Percentiles rank a stretch among this genome's conserved stretches.
These are phyloP conservation scores for Ecdyonurus torrentis DNA, from an alignment of 2,888 invertebrate genomes.

Conservation along the genomic window DNA sequence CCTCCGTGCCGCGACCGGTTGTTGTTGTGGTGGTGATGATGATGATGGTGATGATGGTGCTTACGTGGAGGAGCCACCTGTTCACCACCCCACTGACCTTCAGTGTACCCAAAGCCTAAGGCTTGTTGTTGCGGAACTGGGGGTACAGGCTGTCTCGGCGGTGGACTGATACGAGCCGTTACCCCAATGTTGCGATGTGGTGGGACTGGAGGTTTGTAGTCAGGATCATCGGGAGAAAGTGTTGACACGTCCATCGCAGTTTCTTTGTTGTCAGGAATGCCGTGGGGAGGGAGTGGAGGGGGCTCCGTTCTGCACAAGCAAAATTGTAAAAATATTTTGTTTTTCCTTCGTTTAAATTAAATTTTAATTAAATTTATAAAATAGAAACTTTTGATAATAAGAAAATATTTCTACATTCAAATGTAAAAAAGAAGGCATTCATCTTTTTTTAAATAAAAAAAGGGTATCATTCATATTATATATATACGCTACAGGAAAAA, in stretches of 20 bases:
- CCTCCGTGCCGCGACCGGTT: conserved; percentile 5
- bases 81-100: conserved; percentile 1
- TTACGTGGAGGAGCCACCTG: conserved; percentile 13
- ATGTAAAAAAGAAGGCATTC: too few species aligned
- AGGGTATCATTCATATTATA: too few species aligned
- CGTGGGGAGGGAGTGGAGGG: conserved; percentile 11
- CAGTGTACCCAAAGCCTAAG: conserved; percentile 1
- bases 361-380: too few species aligned
- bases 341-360: too few species aligned
- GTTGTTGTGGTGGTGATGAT: conserved; percentile 17
- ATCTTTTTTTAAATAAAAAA: too few species aligned
- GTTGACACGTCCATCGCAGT: neutral
- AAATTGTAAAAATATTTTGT: too few species aligned
- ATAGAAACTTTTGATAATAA: too few species aligned
- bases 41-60: conserved; percentile 29
- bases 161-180: conserved; percentile 27
- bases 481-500: too few species aligned
- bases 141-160: conserved; percentile 7
- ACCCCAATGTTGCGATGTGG: conserved; percentile 62
- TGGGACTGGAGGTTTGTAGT: conserved; percentile 76
- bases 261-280: conserved; percentile 9
- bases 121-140: conserved; percentile 11
- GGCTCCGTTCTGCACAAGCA: conserved; percentile 5
- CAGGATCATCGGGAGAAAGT: conserved; percentile 28
- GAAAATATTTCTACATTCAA: too few species aligned